phyloP scores from a whole-genome alignment of 2,888 invertebrate genomes.

The Euproctis similis region DNA sequence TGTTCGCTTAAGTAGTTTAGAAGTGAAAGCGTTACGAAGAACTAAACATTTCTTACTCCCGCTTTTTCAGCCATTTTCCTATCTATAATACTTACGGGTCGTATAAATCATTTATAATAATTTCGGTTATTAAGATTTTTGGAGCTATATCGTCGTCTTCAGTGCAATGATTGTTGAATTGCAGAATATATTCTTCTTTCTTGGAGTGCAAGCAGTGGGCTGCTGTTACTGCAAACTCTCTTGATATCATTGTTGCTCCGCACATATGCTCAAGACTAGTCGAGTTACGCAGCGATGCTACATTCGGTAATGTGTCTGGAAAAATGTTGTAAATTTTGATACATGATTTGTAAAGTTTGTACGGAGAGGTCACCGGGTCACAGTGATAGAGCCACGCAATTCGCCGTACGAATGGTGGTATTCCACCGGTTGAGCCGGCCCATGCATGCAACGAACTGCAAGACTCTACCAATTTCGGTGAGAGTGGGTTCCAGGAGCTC shows the following conservation, averaged over 20 bases:
- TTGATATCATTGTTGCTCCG: slow-evolving; percentile 47
- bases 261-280: slow-evolving; percentile 43
- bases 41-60: too few relatives aligned
- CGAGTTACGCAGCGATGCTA: slow-evolving; percentile 48
- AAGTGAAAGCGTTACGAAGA: too few relatives aligned
- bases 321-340: not conserved
- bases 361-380: too few relatives aligned
- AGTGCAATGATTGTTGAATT: slow-evolving; percentile 48
- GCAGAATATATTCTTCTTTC: slow-evolving; percentile 34
- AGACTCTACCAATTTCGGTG: too few relatives aligned
- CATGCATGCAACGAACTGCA: too few relatives aligned
- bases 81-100: slow-evolving; percentile 39
- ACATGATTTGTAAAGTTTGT: too few relatives aligned
- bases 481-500: too few relatives aligned
- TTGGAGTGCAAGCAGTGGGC: slow-evolving; percentile 52
- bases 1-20: too few relatives aligned
- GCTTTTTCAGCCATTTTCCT: too few relatives aligned
- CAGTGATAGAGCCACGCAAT: too few relatives aligned
- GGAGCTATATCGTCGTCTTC: slow-evolving; percentile 19
- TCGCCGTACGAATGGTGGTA: too few relatives aligned
- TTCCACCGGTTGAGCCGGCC: too few relatives aligned
- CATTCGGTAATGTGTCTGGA: slow-evolving; percentile 44
- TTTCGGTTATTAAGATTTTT: slow-evolving; percentile 33
- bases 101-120: slow-evolving; percentile 41
- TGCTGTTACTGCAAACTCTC: slow-evolving; percentile 48